phyloP scores from a whole-genome alignment of 2,888 invertebrate genomes.

The Trachelus tabidus region DNA sequence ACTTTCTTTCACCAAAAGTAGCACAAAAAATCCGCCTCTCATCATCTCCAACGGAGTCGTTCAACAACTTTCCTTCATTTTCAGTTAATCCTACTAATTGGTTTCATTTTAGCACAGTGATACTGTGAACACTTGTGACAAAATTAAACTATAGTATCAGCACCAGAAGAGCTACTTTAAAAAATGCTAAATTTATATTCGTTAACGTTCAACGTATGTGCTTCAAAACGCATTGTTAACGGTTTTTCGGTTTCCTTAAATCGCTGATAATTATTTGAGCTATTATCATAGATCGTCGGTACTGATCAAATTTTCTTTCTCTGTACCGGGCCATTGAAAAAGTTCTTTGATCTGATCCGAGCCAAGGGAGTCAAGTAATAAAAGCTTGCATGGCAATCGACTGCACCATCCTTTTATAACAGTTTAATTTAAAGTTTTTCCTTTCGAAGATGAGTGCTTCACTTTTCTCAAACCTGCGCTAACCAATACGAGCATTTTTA shows the following conservation, averaged over 20 bases:
- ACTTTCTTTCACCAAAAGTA: too few species aligned
- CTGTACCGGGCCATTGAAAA: not conserved
- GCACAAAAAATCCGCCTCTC: too few species aligned
- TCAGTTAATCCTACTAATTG: too few species aligned
- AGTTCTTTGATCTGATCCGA: not conserved
- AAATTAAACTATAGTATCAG: too few species aligned
- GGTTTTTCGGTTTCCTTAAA: not conserved
- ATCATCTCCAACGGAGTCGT: too few species aligned
- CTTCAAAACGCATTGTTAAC: not conserved
- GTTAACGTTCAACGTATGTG: not conserved
- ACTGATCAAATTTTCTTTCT: not conserved
- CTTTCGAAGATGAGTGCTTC: not conserved
- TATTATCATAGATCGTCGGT: not conserved
- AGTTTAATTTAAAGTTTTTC: not conserved
- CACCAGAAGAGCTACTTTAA: too few species aligned
- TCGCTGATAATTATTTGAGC: not conserved
- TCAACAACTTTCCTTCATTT: too few species aligned
- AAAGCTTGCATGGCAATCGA: not conserved
- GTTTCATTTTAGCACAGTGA: too few species aligned
- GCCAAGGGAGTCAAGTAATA: not conserved
- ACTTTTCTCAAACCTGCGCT: not conserved
- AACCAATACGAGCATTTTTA: not conserved
- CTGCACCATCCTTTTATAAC: not conserved
- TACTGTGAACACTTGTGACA: too few species aligned
- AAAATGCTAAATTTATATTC: too few species aligned